Base-by-base conservation (phyloP, 2,888 invertebrate species). In the Scaptomyza polygonia region DNA sequence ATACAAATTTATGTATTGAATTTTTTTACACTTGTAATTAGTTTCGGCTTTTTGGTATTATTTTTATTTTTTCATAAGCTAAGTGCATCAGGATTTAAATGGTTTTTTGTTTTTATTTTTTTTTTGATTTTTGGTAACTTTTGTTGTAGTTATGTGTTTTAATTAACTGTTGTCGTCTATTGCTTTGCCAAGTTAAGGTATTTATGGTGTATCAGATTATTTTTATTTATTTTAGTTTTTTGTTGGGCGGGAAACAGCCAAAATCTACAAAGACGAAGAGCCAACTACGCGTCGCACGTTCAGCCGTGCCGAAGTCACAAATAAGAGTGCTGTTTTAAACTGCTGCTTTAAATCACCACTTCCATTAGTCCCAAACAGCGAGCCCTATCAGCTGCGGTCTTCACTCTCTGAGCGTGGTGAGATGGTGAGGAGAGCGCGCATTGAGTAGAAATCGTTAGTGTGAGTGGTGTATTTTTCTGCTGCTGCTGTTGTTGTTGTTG, bases 201-300 rank as follows among this genome's bases (percentile, higher is more conserved):
- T 49, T 34, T 48, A 18, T 48, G 32, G 12, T 48, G 18, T 18
- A 32, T 48, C 63, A 48, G 16, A 45, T 43, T 47, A 61, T 42
- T 47, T 58, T 32, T 57, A 21, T 39, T 54, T 56, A 5, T 56
- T 32, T 51, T 45, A 55, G 27, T 14, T 58, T 40, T 36, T 71
- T 73, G 52, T 63, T 68, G 79, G 77, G 79, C 88, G 83, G 83
- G 83, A 82, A 82, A 82, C 82, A 88, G 83, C 51, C 78, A 86
- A 87, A 83, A 67, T 75, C 74, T 71, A 86, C 86, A 80, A 72
- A 80, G 64, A 76, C 82, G 82, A 82, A 82, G 82, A 79, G 79
- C 79, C 76, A 73, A 82, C 77, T 59, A 68, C 76, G 76, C 79
- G 82, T 39, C 63, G 67, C 66, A 81, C 82, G 73, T 73, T 53